Percentiles rank a stretch among this genome's conserved stretches.
Evolutionary conservation across 2,797 vertebrate species (phyloP).

Genomic region (Malurus splendens): DNA sequence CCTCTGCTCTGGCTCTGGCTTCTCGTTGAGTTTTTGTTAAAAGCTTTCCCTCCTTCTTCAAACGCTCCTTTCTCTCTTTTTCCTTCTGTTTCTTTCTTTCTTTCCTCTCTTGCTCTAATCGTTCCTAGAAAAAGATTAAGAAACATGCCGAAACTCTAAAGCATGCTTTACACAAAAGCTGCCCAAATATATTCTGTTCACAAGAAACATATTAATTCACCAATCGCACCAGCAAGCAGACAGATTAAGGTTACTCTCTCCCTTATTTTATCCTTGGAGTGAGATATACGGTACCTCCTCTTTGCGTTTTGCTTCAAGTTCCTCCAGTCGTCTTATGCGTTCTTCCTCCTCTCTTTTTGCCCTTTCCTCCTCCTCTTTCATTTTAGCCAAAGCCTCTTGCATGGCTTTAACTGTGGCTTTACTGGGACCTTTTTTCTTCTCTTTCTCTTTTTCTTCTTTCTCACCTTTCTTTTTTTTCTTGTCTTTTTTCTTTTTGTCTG

Average conservation of each 20-base stretch:
- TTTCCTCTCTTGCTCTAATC: conserved; percentile 90
- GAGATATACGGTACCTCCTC: conserved; percentile 80
- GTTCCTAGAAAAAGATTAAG: conserved; percentile 75
- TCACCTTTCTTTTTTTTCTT: conserved; percentile 93
- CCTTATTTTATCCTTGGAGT: background rate
- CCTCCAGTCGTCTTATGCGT: conserved; percentile 81
- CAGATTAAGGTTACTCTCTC: background rate
- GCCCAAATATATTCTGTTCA: background rate
- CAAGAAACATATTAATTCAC: background rate
- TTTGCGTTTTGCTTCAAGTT: conserved; percentile 85
- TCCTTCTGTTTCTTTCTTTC: conserved; percentile 98
- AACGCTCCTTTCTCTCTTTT: conserved; percentile 93
- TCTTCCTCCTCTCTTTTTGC: conserved; percentile 87
- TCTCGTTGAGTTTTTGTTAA: conserved; percentile 91
- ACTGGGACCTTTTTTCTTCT: conserved; percentile 97
- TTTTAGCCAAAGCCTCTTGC: conserved; percentile 92
- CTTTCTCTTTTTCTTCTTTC: conserved; percentile 82
- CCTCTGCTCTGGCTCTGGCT: conserved; percentile 86
- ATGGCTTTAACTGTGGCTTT: conserved; percentile 96
- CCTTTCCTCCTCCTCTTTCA: conserved; percentile 85
- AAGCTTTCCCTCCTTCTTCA: conserved; percentile 96
- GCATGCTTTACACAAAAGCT: background rate
- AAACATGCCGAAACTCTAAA: background rate
- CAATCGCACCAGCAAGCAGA: background rate
- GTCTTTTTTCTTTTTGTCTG: conserved; percentile 93